These are phyloP conservation scores for Notolepis coatsorum DNA, from an alignment of 2,797 vertebrate genomes.

Conservation along the genomic window DNA sequence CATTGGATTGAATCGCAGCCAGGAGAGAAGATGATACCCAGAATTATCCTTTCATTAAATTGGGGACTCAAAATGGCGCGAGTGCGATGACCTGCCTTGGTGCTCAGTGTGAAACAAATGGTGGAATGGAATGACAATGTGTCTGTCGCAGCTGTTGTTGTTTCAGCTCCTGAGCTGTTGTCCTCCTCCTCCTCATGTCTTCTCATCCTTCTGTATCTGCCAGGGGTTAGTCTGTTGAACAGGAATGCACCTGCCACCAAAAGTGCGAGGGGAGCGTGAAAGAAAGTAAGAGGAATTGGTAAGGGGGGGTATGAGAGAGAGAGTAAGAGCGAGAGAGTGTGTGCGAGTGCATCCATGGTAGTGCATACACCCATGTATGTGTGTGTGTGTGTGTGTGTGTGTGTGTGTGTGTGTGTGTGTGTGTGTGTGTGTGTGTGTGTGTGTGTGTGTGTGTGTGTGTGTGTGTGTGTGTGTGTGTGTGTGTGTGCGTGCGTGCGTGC, in stretches of 20 bases:
- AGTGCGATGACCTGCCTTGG: slow-evolving; percentile 55
- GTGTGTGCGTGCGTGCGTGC: neutral
- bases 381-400: slow-evolving; percentile 27
- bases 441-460: slow-evolving; percentile 30
- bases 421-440: slow-evolving; percentile 20
- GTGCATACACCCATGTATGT: slow-evolving; percentile 7
- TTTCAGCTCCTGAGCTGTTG: slow-evolving; percentile 72
- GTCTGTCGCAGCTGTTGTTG: slow-evolving; percentile 83
- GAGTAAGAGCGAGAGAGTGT: slow-evolving; percentile 14
- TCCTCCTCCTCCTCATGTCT: slow-evolving; percentile 41
- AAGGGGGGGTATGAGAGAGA: slow-evolving; percentile 27
- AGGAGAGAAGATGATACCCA: too few relatives aligned
- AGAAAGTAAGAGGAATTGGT: slow-evolving; percentile 46
- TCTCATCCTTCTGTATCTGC: slow-evolving; percentile 36
- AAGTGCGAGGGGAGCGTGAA: slow-evolving; percentile 50
- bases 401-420: slow-evolving; percentile 29
- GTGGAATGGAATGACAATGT: slow-evolving; percentile 68
- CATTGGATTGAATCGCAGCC: too few relatives aligned
- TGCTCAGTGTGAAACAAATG: slow-evolving; percentile 73
- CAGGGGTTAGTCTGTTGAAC: slow-evolving; percentile 24
- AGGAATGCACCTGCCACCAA: slow-evolving; percentile 72
- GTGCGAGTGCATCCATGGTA: too few relatives aligned
- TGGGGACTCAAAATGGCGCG: slow-evolving; percentile 1
- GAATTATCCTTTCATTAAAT: too few relatives aligned
- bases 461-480: neutral